Conservation (phyloP, 2,113 vertebrate genomes). For the Merops nubicus region DNA sequence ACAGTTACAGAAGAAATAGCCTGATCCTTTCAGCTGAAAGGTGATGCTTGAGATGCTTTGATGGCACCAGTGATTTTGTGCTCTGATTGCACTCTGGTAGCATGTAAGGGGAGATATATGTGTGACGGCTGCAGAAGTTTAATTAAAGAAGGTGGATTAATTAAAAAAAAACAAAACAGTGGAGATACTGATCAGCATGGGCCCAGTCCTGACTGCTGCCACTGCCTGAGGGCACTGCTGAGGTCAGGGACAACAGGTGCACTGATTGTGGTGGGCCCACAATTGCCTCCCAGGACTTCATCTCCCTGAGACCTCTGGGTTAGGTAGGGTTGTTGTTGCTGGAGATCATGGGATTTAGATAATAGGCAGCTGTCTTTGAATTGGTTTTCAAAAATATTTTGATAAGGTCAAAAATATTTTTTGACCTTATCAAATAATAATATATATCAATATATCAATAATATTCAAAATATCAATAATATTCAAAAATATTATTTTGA, state of each 20-base stretch:
- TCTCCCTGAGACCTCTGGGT: not conserved
- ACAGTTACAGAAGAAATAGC: not conserved
- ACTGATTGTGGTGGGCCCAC: not conserved
- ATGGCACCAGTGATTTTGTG: not conserved
- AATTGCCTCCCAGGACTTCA: not conserved
- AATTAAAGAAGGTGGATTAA: not conserved
- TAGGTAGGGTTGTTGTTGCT: not conserved
- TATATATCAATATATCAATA: too few relatives aligned
- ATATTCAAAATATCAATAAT: too few relatives aligned
- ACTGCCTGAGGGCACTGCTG: not conserved
- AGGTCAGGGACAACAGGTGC: not conserved
- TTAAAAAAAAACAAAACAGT: not conserved
- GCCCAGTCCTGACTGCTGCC: not conserved
- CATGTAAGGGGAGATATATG: not conserved
- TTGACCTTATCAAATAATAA: too few relatives aligned
- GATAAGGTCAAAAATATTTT: too few relatives aligned
- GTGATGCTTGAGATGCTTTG: not conserved
- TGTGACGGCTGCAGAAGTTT: not conserved
- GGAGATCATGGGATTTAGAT: not conserved
- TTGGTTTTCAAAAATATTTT: not conserved
- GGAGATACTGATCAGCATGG: not conserved
- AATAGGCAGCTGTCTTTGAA: not conserved
- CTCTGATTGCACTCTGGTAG: not conserved
- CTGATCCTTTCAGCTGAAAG: not conserved
- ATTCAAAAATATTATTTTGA: too few relatives aligned